These are phyloP conservation scores for Bambusicola thoracicus DNA, from an alignment of 2,113 vertebrate genomes.

Conservation along the genomic window DNA sequence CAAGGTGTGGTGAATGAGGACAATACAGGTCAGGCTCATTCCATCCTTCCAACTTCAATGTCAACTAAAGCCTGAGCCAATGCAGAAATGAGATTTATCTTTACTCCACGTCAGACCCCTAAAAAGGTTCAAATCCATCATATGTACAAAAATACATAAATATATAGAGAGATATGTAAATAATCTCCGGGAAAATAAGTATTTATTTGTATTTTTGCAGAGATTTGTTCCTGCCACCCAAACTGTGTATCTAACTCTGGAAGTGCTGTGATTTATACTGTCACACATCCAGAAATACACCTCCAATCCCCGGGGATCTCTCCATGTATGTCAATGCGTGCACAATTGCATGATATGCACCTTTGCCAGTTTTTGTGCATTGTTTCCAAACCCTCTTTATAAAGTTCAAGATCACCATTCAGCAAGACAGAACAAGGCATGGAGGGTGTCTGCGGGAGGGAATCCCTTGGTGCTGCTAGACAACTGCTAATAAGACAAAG, in stretches of 20 bases:
- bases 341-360: background rate
- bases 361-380: background rate
- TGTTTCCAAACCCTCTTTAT: background rate
- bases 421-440: background rate
- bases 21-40: background rate
- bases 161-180: background rate
- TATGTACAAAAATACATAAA: background rate
- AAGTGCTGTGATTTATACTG: background rate
- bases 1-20: background rate
- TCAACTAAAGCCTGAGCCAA: background rate
- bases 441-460: accelerated
- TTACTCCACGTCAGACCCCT: background rate
- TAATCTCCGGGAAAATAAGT: background rate
- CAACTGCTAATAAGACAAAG: conserved; percentile 21
- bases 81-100: background rate
- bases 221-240: background rate
- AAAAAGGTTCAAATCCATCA: background rate
- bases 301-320: background rate
- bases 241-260: background rate
- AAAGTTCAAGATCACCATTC: background rate
- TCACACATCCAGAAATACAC: background rate
- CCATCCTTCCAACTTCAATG: background rate
- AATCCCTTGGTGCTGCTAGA: background rate
- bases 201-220: background rate
- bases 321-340: accelerated